A percentile compares a stretch with the other conserved stretches of the same genome.
Conservation (phyloP, 2,888 invertebrate species). For the Aleiodes leptofemur region DNA sequence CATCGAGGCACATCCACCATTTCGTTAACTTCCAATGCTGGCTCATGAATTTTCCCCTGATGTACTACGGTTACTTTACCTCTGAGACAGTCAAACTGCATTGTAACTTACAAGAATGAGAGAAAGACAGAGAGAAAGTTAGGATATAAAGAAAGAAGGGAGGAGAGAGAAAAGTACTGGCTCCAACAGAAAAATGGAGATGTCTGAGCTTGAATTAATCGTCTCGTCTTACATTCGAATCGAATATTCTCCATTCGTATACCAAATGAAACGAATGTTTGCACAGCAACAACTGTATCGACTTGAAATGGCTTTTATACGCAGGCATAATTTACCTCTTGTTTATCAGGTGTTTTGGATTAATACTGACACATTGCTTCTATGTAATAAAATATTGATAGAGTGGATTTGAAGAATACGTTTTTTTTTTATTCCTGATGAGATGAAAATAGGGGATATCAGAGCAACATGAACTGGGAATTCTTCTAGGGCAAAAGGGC, state of each 20-base stretch:
- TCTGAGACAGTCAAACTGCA: constrained; percentile 8
- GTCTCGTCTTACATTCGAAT: constrained; percentile 31
- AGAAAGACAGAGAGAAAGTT: background rate
- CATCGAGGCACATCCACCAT: constrained; percentile 48
- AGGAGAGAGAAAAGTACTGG: background rate
- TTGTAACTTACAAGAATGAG: background rate
- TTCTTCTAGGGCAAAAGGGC: too few species aligned
- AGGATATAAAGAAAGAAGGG: background rate
- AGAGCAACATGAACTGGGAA: too few species aligned
- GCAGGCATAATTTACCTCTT: constrained; percentile 1
- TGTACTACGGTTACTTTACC: background rate
- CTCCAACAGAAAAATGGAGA: constrained; percentile 39
- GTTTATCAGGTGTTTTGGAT: constrained; percentile 33
- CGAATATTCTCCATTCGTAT: constrained; percentile 1
- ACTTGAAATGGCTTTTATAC: constrained; percentile 8
- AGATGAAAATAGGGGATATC: too few species aligned
- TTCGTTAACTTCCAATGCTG: constrained; percentile 40
- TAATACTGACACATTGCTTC: constrained; percentile 19
- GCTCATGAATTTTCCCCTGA: constrained; percentile 38
- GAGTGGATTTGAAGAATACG: constrained; percentile 6
- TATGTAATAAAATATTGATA: constrained; percentile 12
- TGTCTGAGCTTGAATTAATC: constrained; percentile 38
- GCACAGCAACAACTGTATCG: constrained; percentile 41
- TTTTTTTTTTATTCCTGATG: too few species aligned
- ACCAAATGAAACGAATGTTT: constrained; percentile 24